Evolutionary conservation across 1,140 invertebrate species (phyloP).

Genomic region (Acromyrmex charruanus): DNA sequence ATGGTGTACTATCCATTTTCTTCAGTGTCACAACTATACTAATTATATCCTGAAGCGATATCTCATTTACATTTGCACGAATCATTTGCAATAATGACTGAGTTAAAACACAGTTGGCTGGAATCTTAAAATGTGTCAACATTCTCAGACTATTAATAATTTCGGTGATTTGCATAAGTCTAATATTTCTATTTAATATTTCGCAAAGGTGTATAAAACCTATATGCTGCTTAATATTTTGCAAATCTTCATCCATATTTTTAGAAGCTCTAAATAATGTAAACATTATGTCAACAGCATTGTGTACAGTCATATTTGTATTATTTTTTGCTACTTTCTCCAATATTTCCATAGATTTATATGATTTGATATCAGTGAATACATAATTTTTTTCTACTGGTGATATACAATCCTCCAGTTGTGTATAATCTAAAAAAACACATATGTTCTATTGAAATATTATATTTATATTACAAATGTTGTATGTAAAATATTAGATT

Average conservation of each 20-base stretch:
- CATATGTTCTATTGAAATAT: neutral
- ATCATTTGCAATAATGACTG: slow-evolving; percentile 89
- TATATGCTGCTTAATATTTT: neutral
- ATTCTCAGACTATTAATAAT: slow-evolving; percentile 87
- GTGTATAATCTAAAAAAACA: slow-evolving; percentile 34
- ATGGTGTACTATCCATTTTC: slow-evolving; percentile 84
- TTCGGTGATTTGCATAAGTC: slow-evolving; percentile 86
- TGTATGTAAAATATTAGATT: neutral
- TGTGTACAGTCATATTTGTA: neutral
- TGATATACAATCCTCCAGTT: neutral
- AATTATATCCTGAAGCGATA: slow-evolving; percentile 83
- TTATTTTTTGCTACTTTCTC: neutral
- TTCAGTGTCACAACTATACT: slow-evolving; percentile 88
- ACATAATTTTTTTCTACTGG: neutral
- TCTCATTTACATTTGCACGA: slow-evolving; percentile 77
- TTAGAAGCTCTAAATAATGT: neutral
- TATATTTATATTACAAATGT: neutral
- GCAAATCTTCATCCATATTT: neutral
- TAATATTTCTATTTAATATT: slow-evolving; percentile 86
- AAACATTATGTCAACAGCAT: slow-evolving; percentile 31
- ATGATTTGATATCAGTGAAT: neutral
- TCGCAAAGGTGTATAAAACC: slow-evolving; percentile 86
- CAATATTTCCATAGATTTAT: neutral
- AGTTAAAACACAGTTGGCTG: slow-evolving; percentile 86
- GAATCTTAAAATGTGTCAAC: slow-evolving; percentile 87